A percentile compares a stretch with the other conserved stretches of the same genome.
Evolutionary conservation across 2,797 vertebrate species (phyloP).

Genomic region (Neosalanx taihuensis): DNA sequence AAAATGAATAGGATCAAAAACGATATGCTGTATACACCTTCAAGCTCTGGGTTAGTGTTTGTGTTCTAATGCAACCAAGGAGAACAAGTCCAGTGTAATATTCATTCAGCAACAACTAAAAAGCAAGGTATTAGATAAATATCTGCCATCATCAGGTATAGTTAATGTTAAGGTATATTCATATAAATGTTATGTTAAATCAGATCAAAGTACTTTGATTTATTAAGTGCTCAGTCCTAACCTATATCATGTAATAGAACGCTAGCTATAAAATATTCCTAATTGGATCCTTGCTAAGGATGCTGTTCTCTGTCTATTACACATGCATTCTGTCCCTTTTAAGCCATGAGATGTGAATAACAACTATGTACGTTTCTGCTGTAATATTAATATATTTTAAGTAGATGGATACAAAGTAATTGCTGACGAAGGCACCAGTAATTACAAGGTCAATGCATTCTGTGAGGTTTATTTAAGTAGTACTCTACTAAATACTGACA

Average conservation of each 20-base stretch:
- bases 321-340: neutral
- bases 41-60: conserved; percentile 8
- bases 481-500: too few relatives aligned
- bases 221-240: neutral
- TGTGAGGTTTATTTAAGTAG: too few relatives aligned
- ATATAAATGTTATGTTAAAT: neutral
- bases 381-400: conserved; percentile 6
- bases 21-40: conserved; percentile 24
- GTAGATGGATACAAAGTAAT: conserved; percentile 10
- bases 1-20: conserved; percentile 23
- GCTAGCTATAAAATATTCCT: neutral
- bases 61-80: conserved; percentile 13
- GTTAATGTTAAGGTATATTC: neutral
- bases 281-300: neutral
- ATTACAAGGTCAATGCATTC: too few relatives aligned
- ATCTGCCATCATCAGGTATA: neutral
- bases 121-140: neutral
- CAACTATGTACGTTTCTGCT: neutral
- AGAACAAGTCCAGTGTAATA: neutral
- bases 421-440: neutral
- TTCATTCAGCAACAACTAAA: neutral
- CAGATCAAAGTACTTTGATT: neutral
- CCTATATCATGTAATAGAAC: neutral
- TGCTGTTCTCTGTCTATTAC: neutral
- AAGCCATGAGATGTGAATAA: neutral